Conservation (phyloP, 2,888 invertebrate genomes). For the Rapana venosa region DNA sequence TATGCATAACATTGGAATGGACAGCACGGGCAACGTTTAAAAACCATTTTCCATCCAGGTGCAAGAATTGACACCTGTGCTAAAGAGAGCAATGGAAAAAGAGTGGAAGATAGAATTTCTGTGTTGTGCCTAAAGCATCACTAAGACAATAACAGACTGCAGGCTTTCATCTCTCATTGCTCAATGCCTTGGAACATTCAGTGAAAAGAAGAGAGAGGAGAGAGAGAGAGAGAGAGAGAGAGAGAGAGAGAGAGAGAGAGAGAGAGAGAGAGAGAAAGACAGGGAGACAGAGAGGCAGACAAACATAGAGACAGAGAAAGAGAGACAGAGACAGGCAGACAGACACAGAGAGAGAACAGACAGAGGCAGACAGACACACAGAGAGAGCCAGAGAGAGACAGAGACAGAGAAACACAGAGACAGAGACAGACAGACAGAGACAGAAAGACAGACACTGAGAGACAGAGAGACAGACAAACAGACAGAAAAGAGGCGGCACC, state of each 20-base stretch:
- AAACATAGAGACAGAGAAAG: neutral
- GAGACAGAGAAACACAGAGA: neutral
- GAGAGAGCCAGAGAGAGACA: neutral
- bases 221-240: conserved; percentile 19
- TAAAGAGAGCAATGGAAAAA: too few species aligned
- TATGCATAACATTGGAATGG: too few species aligned
- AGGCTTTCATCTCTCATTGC: too few species aligned
- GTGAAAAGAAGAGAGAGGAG: neutral
- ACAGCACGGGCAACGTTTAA: too few species aligned
- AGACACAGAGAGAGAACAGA: neutral
- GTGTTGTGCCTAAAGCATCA: too few species aligned
- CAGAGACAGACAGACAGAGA: neutral
- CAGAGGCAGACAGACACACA: neutral
- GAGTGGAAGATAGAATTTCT: too few species aligned
- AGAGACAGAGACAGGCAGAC: neutral
- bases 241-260: conserved; percentile 19
- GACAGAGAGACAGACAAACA: neutral
- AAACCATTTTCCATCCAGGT: too few species aligned
- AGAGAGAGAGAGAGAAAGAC: conserved; percentile 17
- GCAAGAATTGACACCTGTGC: too few species aligned
- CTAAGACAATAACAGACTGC: too few species aligned
- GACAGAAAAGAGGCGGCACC: neutral
- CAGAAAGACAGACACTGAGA: neutral
- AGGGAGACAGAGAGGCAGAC: neutral
- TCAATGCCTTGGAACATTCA: neutral